These are phyloP conservation scores for Neodontobutis hainanensis DNA, from an alignment of 2,113 vertebrate species.

Conservation along the genomic window DNA sequence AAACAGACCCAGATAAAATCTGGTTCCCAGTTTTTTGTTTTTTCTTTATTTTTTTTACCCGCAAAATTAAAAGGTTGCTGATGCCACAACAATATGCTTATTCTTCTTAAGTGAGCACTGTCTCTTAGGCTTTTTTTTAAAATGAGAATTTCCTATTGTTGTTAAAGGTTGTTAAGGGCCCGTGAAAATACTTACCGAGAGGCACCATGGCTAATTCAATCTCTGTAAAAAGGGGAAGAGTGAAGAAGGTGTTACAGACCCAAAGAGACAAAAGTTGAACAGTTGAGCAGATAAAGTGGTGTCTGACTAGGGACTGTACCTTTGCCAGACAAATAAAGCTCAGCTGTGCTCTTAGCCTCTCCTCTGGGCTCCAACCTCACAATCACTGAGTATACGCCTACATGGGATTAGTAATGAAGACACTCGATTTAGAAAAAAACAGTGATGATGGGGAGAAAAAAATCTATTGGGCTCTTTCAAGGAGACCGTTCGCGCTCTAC, in stretches of 20 bases:
- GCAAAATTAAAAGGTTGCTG: no score
- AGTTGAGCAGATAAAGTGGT: conserved; percentile 42
- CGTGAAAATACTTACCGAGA: conserved; percentile 82
- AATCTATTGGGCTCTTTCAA: conserved; percentile 19
- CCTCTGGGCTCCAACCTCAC: conserved; percentile 95
- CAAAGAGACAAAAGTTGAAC: conserved; percentile 4
- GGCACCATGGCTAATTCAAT: conserved; percentile 91
- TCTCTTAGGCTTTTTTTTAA: no score
- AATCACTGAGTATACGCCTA: conserved; percentile 98
- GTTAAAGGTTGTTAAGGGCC: background rate
- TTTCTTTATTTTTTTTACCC: no score
- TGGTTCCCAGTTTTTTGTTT: no score
- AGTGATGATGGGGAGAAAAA: conserved; percentile 16
- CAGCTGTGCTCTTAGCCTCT: conserved; percentile 97
- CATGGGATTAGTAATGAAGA: conserved; percentile 71
- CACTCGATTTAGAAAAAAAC: conserved; percentile 62
- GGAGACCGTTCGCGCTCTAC: conserved; percentile 47
- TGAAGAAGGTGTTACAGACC: conserved; percentile 52
- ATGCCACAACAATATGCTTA: no score
- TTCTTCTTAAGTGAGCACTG: no score
- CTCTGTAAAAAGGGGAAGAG: conserved; percentile 83
- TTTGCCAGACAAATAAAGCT: conserved; percentile 97
- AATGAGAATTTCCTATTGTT: conserved; percentile 32
- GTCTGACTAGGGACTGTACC: conserved; percentile 73
- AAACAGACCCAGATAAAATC: no score